Evolutionary conservation across 2,113 vertebrate species (phyloP).

Genomic region (Isurus oxyrinchus): DNA sequence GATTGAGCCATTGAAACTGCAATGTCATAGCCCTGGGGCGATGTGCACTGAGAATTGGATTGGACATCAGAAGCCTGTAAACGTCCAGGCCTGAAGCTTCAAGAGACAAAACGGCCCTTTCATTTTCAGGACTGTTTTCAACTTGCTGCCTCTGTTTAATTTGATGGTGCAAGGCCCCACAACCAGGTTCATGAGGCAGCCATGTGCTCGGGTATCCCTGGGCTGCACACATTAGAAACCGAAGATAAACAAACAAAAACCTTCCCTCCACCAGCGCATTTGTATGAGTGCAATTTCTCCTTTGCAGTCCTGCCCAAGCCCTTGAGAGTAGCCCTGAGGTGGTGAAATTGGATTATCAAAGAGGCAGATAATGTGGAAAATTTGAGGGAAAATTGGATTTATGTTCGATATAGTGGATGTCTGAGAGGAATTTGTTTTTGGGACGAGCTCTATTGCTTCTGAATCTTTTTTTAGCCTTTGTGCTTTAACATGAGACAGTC

Average conservation of each 20-base stretch:
- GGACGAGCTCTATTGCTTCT: not conserved
- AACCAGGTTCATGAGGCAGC: not conserved
- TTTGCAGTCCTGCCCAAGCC: not conserved
- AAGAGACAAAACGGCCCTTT: not conserved
- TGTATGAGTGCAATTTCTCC: not conserved
- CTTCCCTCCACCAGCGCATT: not conserved
- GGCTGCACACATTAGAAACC: not conserved
- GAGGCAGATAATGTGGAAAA: not conserved
- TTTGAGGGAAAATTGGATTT: not conserved
- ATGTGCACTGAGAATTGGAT: not conserved
- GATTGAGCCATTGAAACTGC: not conserved
- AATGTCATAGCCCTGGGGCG: too few relatives aligned
- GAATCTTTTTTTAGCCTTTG: not conserved
- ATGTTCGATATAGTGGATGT: not conserved
- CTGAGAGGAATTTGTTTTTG: not conserved
- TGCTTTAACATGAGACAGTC: not conserved
- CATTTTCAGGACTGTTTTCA: not conserved
- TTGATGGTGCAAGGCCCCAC: not conserved
- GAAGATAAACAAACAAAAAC: not conserved
- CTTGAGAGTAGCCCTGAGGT: not conserved
- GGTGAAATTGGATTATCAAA: not conserved
- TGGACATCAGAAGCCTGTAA: not conserved
- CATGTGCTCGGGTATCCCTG: not conserved
- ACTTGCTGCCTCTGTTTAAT: not conserved
- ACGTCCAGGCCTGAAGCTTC: not conserved